Base-by-base conservation (phyloP, 2,888 invertebrate genomes). In the Agrotis ipsilon region DNA sequence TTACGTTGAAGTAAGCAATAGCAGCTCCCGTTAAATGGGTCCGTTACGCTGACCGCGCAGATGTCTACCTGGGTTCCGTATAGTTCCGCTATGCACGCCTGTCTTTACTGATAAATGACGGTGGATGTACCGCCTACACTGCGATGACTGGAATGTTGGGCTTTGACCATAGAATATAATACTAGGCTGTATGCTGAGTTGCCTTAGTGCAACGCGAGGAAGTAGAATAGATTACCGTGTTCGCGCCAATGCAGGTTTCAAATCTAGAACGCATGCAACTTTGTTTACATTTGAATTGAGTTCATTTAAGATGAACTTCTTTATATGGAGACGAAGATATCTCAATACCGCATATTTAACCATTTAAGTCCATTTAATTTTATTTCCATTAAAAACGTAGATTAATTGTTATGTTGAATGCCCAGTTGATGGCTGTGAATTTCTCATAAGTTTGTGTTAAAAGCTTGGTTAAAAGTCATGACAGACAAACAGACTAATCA, bases 41-140 rank as follows among this genome's bases (percentile, higher is more conserved):
- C 91, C 91, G 91, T 91, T 91, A 92, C 86, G 79, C 87, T 86
- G 88, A 88, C 89, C 90, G 88, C 87, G 73, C 79, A 76, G 79
- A 76, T 79, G 75, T 80, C 69, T 78, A 61, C 74, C 74, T 51
- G 59, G 68, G 85, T 79, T 80, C 85, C 80, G 79, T 70, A 48
- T 66, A 68, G 83, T 83, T 79, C 85, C 83, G 83, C 85, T 83
- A 85, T 68, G 68, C 54, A 68, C 71, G 74, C 70, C 72, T 62
- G 62, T 60, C 65, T 51, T 63, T 51, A 61, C 64, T 71, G 78
- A 75, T 82, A 82, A 85, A 85, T 74, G 75, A 77, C 73, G 58
- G 75, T 80, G 69, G 77, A 79, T 72, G 64, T 75, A 64, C 73
- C 80, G 76, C 79, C 78, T 83, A 71, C 77, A 76, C 70, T 46